phyloP scores from a whole-genome alignment of 2,888 invertebrate species.

The Stenurella melanura region DNA sequence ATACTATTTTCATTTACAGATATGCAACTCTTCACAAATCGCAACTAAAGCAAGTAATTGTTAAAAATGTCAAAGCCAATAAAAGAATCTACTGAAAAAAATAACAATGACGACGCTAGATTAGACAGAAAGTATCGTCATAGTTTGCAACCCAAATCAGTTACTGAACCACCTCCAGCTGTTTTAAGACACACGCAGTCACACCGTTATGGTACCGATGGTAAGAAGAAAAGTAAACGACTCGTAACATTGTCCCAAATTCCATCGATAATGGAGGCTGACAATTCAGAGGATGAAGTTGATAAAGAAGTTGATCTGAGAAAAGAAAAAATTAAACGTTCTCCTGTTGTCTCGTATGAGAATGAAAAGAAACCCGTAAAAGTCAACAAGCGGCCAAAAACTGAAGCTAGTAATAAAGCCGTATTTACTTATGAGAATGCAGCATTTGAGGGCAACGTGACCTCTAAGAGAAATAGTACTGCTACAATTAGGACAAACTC shows the following conservation, averaged over 20 bases:
- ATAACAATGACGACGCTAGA: neutral
- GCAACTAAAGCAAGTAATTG: neutral
- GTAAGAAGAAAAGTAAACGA: slow-evolving; percentile 49
- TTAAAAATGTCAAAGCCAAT: slow-evolving; percentile 1
- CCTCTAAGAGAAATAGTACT: slow-evolving; percentile 44
- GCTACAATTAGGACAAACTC: slow-evolving; percentile 56
- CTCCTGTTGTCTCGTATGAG: slow-evolving; percentile 35
- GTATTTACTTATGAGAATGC: slow-evolving; percentile 57
- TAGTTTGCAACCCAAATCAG: slow-evolving; percentile 49
- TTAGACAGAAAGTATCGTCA: slow-evolving; percentile 38
- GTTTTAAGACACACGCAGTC: slow-evolving; percentile 57
- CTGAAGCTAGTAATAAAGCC: slow-evolving; percentile 42
- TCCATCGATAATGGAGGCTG: slow-evolving; percentile 44
- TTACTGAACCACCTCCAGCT: slow-evolving; percentile 26
- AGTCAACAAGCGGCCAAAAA: slow-evolving; percentile 43
- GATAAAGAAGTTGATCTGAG: slow-evolving; percentile 19
- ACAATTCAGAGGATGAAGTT: slow-evolving; percentile 46
- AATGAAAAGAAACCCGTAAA: slow-evolving; percentile 45
- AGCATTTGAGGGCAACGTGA: slow-evolving; percentile 55
- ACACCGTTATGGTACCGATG: slow-evolving; percentile 50
- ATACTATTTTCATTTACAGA: neutral
- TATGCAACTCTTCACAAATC: neutral
- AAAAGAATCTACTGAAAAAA: neutral
- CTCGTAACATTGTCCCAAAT: slow-evolving; percentile 43
- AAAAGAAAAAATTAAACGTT: slow-evolving; percentile 30